Evolutionary conservation across 2,797 vertebrate genomes (phyloP).

Genomic region (Acrossocheilus fasciatus): DNA sequence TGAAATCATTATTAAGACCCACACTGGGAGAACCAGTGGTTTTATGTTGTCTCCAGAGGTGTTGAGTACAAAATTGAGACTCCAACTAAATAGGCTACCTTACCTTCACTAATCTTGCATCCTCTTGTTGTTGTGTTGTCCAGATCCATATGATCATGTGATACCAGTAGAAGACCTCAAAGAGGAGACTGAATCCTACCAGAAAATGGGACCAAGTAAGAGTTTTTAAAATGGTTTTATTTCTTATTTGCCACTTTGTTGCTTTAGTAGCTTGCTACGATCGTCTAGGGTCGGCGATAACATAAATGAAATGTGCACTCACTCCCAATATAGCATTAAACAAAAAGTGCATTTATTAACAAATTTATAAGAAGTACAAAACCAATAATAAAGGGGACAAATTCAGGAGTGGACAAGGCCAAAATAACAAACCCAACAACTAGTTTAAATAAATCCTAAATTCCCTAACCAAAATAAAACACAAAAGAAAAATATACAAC

Average conservation of each 20-base stretch:
- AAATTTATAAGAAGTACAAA: no score
- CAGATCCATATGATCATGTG: conserved; percentile 97
- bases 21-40: background rate
- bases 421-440: no score
- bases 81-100: background rate
- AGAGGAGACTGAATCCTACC: conserved; percentile 93
- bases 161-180: conserved; percentile 93
- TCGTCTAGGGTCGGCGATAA: no score
- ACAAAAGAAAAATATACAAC: no score
- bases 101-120: background rate
- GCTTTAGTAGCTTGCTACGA: no score
- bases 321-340: no score
- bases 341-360: no score
- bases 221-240: conserved; percentile 21
- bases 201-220: conserved; percentile 99
- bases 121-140: conserved; percentile 40
- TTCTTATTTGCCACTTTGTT: background rate
- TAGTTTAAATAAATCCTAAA: no score
- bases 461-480: no score
- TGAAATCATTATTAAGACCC: background rate
- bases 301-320: no score
- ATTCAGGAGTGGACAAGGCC: no score
- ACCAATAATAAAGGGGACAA: no score
- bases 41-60: background rate
- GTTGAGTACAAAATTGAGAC: background rate